Base-by-base conservation (phyloP, 2,113 vertebrate genomes). In the Laticauda colubrina region DNA sequence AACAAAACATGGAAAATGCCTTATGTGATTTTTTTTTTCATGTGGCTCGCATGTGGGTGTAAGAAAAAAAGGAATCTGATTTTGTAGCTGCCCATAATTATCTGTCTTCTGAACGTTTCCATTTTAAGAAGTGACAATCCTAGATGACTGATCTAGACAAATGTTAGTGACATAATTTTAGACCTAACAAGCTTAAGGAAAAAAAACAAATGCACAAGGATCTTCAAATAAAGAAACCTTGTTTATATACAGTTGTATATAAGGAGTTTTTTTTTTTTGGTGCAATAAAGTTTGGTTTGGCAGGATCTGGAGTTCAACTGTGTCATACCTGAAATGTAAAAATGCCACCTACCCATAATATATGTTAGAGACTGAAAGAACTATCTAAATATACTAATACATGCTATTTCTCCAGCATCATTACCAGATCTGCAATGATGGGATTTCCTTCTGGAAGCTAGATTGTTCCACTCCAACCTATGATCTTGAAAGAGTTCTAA, bases 231-330 rank as follows among this genome's bases (percentile, higher is more conserved):
- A 85, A 96, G 95, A 97, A 94, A 97, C 95, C 95, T 97, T 92
- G 97, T 96, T 97, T 97, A 96, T 97, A 97, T 97, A 96, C 96
- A 96, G 95, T 96, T 97, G 97, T 97, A 98, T 96, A 97, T 96
- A 97, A 97, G 94, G 96, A 88, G 94, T 56, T 56, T 57, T 56
- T 56, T 18, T 95, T 93, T 95, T 93, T 95, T 97, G 97, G 98
- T 98, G 98, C 97, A 98, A 98, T 98, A 98, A 98, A 98, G 96
- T 98, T 98, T 97, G 97, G 97, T 98, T 98, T 97, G 97, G 97
- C 97, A 98, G 97, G 97, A 97, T 94, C 88, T 51, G 92, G 95
- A 93, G 96, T 95, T 94, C 91, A 94, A 20, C 91, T 96, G 45
- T 88, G 59, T 89, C 26, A 2, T 53, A 14, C 48, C 69, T 43